Conservation (phyloP, 1,140 invertebrate species). For the Drosophila nikananu region DNA sequence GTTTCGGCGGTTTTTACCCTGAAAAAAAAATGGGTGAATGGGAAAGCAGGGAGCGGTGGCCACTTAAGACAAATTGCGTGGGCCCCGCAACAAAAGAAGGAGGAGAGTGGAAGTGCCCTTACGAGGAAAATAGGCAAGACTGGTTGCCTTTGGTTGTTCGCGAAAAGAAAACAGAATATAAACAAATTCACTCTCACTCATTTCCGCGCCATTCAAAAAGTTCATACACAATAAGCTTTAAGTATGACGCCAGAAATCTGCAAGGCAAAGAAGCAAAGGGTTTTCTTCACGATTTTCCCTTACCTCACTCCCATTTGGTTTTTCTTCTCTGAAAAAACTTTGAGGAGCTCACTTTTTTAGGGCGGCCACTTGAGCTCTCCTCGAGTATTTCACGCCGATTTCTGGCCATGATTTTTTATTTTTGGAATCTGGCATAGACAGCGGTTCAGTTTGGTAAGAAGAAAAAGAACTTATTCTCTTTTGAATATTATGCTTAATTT, state of each 20-base stretch:
- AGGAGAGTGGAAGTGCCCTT: background rate
- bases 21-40: background rate
- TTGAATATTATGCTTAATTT: slow-evolving; percentile 63
- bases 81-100: slow-evolving; percentile 8
- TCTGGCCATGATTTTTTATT: slow-evolving; percentile 50
- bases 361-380: slow-evolving; percentile 50
- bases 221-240: slow-evolving; percentile 68
- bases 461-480: slow-evolving; percentile 49
- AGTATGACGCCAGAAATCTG: slow-evolving; percentile 60
- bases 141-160: slow-evolving; percentile 1
- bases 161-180: slow-evolving; percentile 10
- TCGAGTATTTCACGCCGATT: slow-evolving; percentile 79
- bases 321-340: slow-evolving; percentile 29
- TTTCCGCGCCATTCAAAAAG: slow-evolving; percentile 44
- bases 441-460: slow-evolving; percentile 18
- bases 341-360: slow-evolving; percentile 51
- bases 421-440: slow-evolving; percentile 27
- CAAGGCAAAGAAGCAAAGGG: slow-evolving; percentile 46
- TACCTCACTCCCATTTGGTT: background rate
- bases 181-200: slow-evolving; percentile 30
- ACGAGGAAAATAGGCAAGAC: slow-evolving; percentile 24
- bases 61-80: slow-evolving; percentile 84
- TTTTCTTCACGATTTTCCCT: slow-evolving; percentile 17
- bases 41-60: slow-evolving; percentile 29
- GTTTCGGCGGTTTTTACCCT: slow-evolving; percentile 20